Evolutionary conservation across 2,113 vertebrate species (phyloP).

Genomic region (Myiozetetes cayanensis): DNA sequence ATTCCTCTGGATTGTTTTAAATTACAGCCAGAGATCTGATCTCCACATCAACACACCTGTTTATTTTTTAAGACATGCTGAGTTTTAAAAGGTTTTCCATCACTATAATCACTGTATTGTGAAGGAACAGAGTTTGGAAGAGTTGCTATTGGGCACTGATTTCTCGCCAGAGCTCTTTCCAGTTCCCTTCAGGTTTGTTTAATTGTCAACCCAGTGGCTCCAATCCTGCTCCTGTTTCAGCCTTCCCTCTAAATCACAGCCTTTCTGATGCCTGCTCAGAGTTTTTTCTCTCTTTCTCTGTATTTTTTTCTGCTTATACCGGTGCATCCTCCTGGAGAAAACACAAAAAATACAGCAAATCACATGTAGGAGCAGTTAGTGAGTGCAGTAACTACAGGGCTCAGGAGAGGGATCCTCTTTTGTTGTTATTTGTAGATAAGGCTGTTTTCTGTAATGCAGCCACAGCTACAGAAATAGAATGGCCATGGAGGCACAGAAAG

Average conservation of each 20-base stretch:
- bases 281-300: not conserved
- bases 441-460: not conserved
- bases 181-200: not conserved
- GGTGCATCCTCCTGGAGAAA: not conserved
- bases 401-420: not conserved
- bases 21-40: not conserved
- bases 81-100: not conserved
- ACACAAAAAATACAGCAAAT: not conserved
- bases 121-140: not conserved
- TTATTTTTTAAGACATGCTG: not conserved
- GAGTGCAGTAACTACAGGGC: not conserved
- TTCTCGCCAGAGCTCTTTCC: not conserved
- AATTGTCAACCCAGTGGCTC: not conserved
- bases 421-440: not conserved
- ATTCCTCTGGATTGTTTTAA: slow-evolving; percentile 23
- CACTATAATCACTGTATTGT: not conserved
- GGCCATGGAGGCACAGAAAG: not conserved
- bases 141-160: not conserved
- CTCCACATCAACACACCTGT: not conserved
- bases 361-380: not conserved
- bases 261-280: not conserved
- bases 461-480: not conserved
- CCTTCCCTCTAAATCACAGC: not conserved
- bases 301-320: not conserved
- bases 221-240: not conserved